These are phyloP conservation scores for Hofmannophila pseudospretella DNA, from an alignment of 2,888 invertebrate genomes.

Conservation along the genomic window DNA sequence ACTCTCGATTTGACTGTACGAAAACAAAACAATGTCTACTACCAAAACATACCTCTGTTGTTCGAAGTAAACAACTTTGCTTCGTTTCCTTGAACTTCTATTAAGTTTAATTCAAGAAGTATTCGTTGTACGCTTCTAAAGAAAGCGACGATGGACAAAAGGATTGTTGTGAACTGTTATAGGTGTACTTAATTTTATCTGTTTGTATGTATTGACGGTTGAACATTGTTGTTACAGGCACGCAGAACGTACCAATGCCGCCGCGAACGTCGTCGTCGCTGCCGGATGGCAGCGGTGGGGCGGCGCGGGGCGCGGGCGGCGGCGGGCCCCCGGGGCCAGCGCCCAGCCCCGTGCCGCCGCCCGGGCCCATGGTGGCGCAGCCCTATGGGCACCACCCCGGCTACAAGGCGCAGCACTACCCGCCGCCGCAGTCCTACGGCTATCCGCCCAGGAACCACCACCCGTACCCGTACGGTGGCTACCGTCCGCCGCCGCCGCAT, in stretches of 20 bases:
- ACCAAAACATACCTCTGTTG: too few relatives aligned
- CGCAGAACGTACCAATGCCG: constrained; percentile 97
- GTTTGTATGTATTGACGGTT: too few relatives aligned
- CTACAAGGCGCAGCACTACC: constrained; percentile 68
- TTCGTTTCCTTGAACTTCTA: too few relatives aligned
- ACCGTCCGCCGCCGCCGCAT: constrained; percentile 63
- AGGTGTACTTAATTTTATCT: too few relatives aligned
- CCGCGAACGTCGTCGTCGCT: constrained; percentile 93
- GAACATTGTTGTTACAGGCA: constrained; percentile 78
- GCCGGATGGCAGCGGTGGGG: constrained; percentile 74
- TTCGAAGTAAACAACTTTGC: too few relatives aligned
- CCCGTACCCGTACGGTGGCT: constrained; percentile 65
- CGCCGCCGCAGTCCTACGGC: constrained; percentile 67
- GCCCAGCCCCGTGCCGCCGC: constrained; percentile 51
- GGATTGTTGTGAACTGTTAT: too few relatives aligned
- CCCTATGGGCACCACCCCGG: constrained; percentile 59
- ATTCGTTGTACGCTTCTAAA: too few relatives aligned
- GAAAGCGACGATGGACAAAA: too few relatives aligned
- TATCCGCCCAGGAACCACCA: constrained; percentile 70
- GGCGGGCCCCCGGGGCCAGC: constrained; percentile 43
- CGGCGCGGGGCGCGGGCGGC: constrained; percentile 44
- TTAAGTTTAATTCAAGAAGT: too few relatives aligned
- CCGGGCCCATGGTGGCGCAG: constrained; percentile 62
- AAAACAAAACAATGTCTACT: too few relatives aligned
- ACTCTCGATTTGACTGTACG: constrained; percentile 29